These are phyloP conservation scores for Myotis vivesi DNA, from an alignment of 2,797 vertebrate genomes.

Conservation along the genomic window DNA sequence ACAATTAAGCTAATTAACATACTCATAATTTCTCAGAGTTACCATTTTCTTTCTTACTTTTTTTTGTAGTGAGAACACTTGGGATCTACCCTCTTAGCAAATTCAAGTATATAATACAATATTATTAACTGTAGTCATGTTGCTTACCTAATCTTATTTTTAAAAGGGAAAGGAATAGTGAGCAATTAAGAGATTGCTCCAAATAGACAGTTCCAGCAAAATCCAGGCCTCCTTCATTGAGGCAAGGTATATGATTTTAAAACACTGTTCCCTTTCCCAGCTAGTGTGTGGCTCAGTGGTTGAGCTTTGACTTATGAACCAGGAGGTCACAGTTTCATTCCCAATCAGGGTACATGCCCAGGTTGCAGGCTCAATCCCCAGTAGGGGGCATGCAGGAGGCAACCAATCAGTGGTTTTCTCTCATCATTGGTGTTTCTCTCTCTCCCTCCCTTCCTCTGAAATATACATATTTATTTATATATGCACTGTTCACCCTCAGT, in stretches of 20 bases:
- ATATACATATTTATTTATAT: too few species aligned
- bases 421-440: too few species aligned
- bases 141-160: not conserved
- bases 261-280: too few species aligned
- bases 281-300: too few species aligned
- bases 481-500: rapidly evolving
- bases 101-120: not conserved
- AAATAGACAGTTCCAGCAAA: not conserved
- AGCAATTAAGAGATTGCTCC: not conserved
- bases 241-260: not conserved
- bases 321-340: too few species aligned
- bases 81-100: not conserved
- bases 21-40: not conserved
- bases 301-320: too few species aligned
- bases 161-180: not conserved
- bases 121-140: not conserved
- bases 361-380: too few species aligned
- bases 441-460: too few species aligned
- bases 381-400: too few species aligned
- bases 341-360: too few species aligned
- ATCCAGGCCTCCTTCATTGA: not conserved
- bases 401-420: too few species aligned
- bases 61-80: not conserved
- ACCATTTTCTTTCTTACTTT: not conserved
- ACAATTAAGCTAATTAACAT: not conserved